phyloP scores from a whole-genome alignment of 2,113 vertebrate species.

The Bombycilla garrulus region DNA sequence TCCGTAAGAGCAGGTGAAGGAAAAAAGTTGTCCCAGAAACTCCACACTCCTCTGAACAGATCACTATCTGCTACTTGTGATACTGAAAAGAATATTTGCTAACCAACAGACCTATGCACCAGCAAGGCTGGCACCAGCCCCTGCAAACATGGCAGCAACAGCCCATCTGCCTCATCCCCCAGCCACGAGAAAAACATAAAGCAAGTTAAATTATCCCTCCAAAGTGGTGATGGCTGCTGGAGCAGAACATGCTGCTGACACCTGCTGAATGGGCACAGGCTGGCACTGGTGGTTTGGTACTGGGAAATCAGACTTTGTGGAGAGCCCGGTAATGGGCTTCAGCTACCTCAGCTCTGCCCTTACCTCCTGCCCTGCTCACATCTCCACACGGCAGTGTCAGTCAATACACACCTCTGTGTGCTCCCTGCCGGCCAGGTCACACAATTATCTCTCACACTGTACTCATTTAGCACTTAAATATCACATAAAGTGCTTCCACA shows the following conservation, averaged over 20 bases:
- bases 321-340: not conserved
- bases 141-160: accelerated
- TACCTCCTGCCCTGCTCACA: not conserved
- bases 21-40: not conserved
- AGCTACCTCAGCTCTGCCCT: not conserved
- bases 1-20: not conserved
- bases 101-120: not conserved
- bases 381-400: not conserved
- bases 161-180: accelerated
- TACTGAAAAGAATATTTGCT: not conserved
- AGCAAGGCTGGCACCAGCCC: not conserved
- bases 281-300: not conserved
- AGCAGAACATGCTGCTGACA: accelerated
- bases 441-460: not conserved
- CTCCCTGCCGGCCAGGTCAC: not conserved
- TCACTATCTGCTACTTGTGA: not conserved
- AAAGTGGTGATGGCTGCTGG: not conserved
- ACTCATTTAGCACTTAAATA: not conserved
- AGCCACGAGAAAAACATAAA: not conserved
- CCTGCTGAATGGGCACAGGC: not conserved
- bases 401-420: not conserved
- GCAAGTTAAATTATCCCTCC: not conserved
- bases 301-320: not conserved
- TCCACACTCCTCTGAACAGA: not conserved
- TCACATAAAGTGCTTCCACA: not conserved